These are phyloP conservation scores for Tursiops truncatus DNA, from an alignment of 2,113 vertebrate genomes.

Conservation along the genomic window DNA sequence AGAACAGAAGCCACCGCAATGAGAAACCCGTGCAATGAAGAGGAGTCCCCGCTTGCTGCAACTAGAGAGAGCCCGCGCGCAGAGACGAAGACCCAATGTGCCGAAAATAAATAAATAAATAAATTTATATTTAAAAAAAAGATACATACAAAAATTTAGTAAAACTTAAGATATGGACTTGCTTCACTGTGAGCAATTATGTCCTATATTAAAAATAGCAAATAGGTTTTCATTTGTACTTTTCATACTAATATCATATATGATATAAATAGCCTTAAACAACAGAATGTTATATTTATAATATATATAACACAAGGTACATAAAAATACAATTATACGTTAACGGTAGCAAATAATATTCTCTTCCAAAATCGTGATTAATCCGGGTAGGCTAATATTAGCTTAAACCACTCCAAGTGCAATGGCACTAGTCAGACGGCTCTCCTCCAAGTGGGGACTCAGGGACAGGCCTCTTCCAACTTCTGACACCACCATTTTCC, in stretches of 20 bases:
- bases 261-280: not conserved
- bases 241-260: not conserved
- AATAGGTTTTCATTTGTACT: not conserved
- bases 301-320: not conserved
- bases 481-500: not conserved
- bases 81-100: no score
- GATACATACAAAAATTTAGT: not conserved
- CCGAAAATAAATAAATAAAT: no score
- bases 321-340: not conserved
- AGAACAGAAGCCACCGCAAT: no score
- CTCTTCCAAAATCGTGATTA: not conserved
- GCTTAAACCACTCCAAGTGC: not conserved
- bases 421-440: no score
- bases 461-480: not conserved
- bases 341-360: not conserved
- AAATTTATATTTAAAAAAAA: not conserved
- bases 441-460: not conserved
- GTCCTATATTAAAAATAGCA: not conserved
- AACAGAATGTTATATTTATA: not conserved
- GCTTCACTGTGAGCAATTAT: not conserved
- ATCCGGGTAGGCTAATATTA: not conserved
- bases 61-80: no score
- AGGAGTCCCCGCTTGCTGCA: no score
- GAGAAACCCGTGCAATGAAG: no score
- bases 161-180: not conserved